A percentile compares a stretch with the other conserved stretches of the same genome.
Conservation (phyloP, 2,888 invertebrate genomes). For the Dione vanillae region DNA sequence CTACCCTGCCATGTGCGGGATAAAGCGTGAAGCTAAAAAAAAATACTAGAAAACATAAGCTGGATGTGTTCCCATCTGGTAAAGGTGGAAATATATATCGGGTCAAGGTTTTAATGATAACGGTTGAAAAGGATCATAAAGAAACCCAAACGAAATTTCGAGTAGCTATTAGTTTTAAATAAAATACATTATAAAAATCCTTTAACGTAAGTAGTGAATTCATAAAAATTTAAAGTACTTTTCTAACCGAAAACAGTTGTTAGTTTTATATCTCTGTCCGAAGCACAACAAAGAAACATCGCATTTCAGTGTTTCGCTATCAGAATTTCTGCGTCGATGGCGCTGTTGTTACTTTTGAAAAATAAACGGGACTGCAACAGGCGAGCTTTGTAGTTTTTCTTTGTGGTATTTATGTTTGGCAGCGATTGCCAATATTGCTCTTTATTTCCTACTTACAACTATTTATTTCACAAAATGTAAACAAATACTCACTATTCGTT, state of each 20-base stretch:
- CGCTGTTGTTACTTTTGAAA: conserved; percentile 56
- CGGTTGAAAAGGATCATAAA: no score
- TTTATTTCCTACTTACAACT: conserved; percentile 35
- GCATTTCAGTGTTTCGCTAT: conserved; percentile 61
- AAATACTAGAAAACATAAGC: no score
- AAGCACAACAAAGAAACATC: conserved; percentile 50
- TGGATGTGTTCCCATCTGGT: no score
- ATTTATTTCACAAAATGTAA: background rate
- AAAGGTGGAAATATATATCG: no score
- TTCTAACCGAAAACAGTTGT: conserved; percentile 30
- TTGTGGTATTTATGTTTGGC: conserved; percentile 56
- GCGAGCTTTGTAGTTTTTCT: conserved; percentile 56
- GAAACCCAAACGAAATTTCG: no score
- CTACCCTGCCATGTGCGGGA: no score
- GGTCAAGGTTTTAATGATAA: no score
- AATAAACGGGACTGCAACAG: conserved; percentile 59
- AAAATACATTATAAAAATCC: background rate
- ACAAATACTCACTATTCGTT: background rate
- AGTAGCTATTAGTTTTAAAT: background rate
- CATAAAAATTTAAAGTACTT: conserved; percentile 17
- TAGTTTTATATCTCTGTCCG: conserved; percentile 39
- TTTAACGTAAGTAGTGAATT: background rate
- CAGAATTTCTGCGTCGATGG: conserved; percentile 60
- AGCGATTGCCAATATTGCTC: conserved; percentile 59
- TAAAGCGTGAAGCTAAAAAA: no score